A percentile compares a stretch with the other conserved stretches of the same genome.
phyloP scores from a whole-genome alignment of 2,888 invertebrate species.

The Oligia latruncula region DNA sequence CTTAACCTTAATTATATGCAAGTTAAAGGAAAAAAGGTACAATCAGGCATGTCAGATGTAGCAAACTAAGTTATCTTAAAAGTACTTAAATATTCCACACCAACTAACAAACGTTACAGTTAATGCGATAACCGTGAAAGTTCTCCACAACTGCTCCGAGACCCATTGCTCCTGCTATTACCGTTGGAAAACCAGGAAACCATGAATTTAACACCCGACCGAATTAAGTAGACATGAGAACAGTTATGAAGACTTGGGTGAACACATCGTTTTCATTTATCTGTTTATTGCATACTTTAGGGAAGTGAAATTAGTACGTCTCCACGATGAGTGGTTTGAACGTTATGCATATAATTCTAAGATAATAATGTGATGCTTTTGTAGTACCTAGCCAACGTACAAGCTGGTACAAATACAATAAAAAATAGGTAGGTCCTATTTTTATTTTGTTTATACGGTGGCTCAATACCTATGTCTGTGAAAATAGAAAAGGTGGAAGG shows the following conservation, averaged over 20 bases:
- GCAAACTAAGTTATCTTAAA: neutral
- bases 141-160: neutral
- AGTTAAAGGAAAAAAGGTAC: neutral
- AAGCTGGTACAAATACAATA: too few relatives aligned
- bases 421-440: too few relatives aligned
- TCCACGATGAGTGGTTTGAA: neutral
- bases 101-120: slow-evolving; percentile 22
- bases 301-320: slow-evolving; percentile 3
- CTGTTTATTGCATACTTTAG: slow-evolving; percentile 11
- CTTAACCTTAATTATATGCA: neutral
- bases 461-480: neutral
- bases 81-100: neutral
- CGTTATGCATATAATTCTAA: neutral
- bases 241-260: slow-evolving; percentile 21
- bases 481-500: neutral
- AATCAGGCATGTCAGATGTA: neutral
- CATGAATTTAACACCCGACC: slow-evolving; percentile 28
- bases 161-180: slow-evolving; percentile 16
- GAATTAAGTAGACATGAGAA: slow-evolving; percentile 21
- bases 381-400: neutral
- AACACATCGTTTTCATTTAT: slow-evolving; percentile 42
- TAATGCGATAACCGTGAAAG: slow-evolving; percentile 5
- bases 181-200: slow-evolving; percentile 7
- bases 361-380: neutral
- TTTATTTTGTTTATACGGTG: neutral